Evolutionary conservation across 2,888 invertebrate genomes (phyloP).

Genomic region (Athripsodes cinereus): DNA sequence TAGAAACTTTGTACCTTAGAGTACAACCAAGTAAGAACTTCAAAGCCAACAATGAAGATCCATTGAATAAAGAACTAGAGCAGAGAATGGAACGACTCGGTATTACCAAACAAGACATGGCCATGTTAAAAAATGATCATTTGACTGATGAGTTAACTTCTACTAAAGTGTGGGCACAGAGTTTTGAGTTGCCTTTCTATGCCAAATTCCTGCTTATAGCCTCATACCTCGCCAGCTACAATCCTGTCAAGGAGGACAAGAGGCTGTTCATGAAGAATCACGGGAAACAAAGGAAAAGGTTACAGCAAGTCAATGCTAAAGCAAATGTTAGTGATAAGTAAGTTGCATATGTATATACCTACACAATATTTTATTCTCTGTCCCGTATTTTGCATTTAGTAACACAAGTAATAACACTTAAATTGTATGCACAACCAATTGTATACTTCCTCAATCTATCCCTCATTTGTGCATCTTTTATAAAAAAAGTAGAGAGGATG

Average conservation of each 20-base stretch:
- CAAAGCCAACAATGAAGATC: conserved; percentile 10
- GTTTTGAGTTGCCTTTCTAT: conserved; percentile 79
- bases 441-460: too few relatives aligned
- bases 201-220: conserved; percentile 86
- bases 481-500: too few relatives aligned
- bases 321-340: conserved; percentile 47
- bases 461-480: too few relatives aligned
- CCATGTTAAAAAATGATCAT: conserved; percentile 32
- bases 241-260: conserved; percentile 83
- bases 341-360: too few relatives aligned
- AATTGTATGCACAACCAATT: too few relatives aligned
- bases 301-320: conserved; percentile 55
- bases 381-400: too few relatives aligned
- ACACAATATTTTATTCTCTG: too few relatives aligned
- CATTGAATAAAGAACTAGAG: conserved; percentile 12
- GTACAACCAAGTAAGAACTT: conserved; percentile 41
- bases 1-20: conserved; percentile 73
- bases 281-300: conserved; percentile 63
- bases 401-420: too few relatives aligned
- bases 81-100: conserved; percentile 21
- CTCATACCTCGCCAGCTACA: conserved; percentile 88
- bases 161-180: conserved; percentile 54
- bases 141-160: conserved; percentile 44
- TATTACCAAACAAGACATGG: conserved; percentile 15
- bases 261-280: conserved; percentile 77